phyloP scores from a whole-genome alignment of 2,113 vertebrate genomes.

The Epinephelus moara region DNA sequence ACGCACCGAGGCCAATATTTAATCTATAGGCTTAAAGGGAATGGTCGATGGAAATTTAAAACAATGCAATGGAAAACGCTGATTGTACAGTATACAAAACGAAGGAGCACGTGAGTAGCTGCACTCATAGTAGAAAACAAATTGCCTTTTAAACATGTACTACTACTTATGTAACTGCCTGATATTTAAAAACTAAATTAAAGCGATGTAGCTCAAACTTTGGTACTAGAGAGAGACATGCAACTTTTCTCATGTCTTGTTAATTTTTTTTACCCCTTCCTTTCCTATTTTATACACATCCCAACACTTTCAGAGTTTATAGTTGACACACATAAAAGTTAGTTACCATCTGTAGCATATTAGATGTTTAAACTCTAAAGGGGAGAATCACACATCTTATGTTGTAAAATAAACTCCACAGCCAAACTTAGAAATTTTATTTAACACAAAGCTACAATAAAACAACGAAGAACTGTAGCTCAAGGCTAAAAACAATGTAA shows the following conservation, averaged over 20 bases:
- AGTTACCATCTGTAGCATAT: slow-evolving; percentile 58
- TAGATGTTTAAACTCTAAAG: slow-evolving; percentile 45
- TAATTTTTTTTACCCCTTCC: neutral
- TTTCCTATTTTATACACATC: slow-evolving; percentile 6
- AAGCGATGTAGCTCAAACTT: neutral
- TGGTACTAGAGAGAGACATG: neutral
- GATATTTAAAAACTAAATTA: neutral
- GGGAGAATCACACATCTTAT: slow-evolving; percentile 51
- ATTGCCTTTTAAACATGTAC: neutral
- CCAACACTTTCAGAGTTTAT: slow-evolving; percentile 32
- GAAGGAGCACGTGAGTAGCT: neutral
- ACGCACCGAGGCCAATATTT: slow-evolving; percentile 12
- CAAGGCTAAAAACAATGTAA: neutral
- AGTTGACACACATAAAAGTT: slow-evolving; percentile 47
- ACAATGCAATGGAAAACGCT: slow-evolving; percentile 37
- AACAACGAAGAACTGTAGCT: slow-evolving; percentile 7
- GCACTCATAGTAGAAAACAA: neutral
- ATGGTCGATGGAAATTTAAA: slow-evolving; percentile 12
- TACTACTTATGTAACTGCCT: too few species aligned
- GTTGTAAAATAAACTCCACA: slow-evolving; percentile 54
- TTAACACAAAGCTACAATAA: slow-evolving; percentile 52
- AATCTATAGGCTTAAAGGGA: slow-evolving; percentile 21
- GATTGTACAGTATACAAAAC: slow-evolving; percentile 14
- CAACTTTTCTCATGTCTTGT: neutral
- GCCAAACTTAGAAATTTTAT: slow-evolving; percentile 38